Base-by-base conservation (phyloP, 2,797 vertebrate genomes). In the Coilia nasus region DNA sequence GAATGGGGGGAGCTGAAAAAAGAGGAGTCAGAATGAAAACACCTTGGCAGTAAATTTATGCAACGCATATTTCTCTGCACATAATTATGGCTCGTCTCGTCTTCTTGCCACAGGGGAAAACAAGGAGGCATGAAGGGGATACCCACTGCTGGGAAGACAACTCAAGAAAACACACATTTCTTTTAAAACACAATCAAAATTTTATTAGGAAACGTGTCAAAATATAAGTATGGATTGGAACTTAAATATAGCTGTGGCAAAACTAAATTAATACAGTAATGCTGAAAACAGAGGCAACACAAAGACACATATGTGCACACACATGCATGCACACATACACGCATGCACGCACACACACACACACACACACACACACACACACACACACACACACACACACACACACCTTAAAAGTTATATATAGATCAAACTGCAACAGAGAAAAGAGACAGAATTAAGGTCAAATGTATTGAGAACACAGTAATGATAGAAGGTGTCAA, bases 161-260 rank as follows among this genome's bases (percentile, higher is more conserved):
- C 19, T 54, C 50, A 59, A 59, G 57, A 59, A 59, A 59, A 59
- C 57, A 59, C 57, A 0, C 67, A 9, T 82, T 47, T 28, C 47
- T 82, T 83, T 86, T 85, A 85, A 86, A 83, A 54, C 19, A 82
- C 21, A 81, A 86, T 64, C 82, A 78, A 75, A 12, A 19, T 64
- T 78, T 92, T 90, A 92, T 92, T 93, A 88, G 23, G 83, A 89
- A 86, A 85, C 81, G 56, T 90, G 84, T 88, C 59, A 62, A 78
- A 78, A 88, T 86, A 87, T 47, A 83, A 86, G 50, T 82, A 82
- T 82, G 84, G 50, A 28, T 81, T 60, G 81, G 67, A 82, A 80
- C 47, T 75, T 50, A 50, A 10, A 84, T 64, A 57, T 7, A 78
- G 31, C 35, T 78, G 71, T 17, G 35, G 71, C 71, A 78, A 78